These are phyloP conservation scores for Ctenochaetus hawaiiensis DNA, from an alignment of 2,797 vertebrate genomes.

Conservation along the genomic window DNA sequence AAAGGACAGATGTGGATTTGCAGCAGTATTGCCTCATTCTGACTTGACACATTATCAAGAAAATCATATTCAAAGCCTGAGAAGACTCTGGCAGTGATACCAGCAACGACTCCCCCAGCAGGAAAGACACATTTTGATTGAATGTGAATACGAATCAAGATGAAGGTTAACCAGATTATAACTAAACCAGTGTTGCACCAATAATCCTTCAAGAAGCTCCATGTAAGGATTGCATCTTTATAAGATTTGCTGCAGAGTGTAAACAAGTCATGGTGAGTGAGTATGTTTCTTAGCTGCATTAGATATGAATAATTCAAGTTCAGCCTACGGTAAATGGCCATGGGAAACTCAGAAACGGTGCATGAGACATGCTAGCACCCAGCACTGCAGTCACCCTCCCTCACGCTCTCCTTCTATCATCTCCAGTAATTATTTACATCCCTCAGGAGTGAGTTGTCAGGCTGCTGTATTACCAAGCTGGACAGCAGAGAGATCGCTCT, in stretches of 20 bases:
- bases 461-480: slow-evolving; percentile 41
- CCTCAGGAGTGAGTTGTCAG: slow-evolving; percentile 54
- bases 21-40: not conserved
- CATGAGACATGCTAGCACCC: slow-evolving; percentile 6
- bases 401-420: slow-evolving; percentile 41
- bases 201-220: not conserved
- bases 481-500: slow-evolving; percentile 55
- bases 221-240: too few relatives aligned
- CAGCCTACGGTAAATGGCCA: not conserved
- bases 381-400: not conserved
- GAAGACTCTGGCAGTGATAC: not conserved
- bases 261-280: not conserved
- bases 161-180: not conserved
- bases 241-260: not conserved
- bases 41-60: not conserved
- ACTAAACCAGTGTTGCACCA: not conserved
- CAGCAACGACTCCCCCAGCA: not conserved
- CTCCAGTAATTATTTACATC: slow-evolving; percentile 67
- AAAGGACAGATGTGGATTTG: slow-evolving; percentile 5
- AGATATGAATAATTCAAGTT: slow-evolving; percentile 17
- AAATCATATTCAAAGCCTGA: not conserved
- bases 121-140: not conserved
- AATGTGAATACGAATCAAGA: not conserved
- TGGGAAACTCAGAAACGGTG: slow-evolving; percentile 9
- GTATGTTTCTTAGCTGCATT: not conserved